These are phyloP conservation scores for Listrodromus nycthemerus DNA, from an alignment of 2,888 invertebrate genomes.

Conservation along the genomic window DNA sequence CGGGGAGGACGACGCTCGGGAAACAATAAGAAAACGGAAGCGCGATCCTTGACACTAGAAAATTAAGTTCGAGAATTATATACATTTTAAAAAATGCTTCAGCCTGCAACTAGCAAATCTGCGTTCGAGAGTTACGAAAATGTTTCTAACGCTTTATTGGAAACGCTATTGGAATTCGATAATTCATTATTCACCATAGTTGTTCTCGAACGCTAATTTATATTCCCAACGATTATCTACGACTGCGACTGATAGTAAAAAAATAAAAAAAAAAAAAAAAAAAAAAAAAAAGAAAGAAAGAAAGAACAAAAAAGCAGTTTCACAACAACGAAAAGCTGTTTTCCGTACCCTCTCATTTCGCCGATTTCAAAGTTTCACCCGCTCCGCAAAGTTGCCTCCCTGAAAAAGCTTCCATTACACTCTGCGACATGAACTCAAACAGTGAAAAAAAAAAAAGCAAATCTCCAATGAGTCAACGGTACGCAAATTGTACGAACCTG, in stretches of 20 bases:
- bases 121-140: too few relatives aligned
- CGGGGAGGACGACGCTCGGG: constrained; percentile 10
- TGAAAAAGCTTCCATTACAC: not conserved
- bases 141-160: not conserved
- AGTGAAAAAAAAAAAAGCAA: not conserved
- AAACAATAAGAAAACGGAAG: constrained; percentile 29
- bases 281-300: not conserved
- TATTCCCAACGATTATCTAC: not conserved
- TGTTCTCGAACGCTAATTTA: not conserved
- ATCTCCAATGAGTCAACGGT: not conserved
- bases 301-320: not conserved
- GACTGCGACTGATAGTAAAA: not conserved
- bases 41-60: constrained; percentile 17
- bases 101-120: too few relatives aligned
- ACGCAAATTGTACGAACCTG: not conserved
- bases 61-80: constrained; percentile 4
- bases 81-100: too few relatives aligned
- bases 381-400: not conserved
- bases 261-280: not conserved
- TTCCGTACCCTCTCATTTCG: too few relatives aligned
- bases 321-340: too few relatives aligned
- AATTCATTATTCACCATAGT: not conserved
- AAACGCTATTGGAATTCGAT: not conserved
- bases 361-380: not conserved
- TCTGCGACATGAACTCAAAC: not conserved